Evolutionary conservation across 2,113 vertebrate species (phyloP).

Genomic region (Macroglossus sobrinus): DNA sequence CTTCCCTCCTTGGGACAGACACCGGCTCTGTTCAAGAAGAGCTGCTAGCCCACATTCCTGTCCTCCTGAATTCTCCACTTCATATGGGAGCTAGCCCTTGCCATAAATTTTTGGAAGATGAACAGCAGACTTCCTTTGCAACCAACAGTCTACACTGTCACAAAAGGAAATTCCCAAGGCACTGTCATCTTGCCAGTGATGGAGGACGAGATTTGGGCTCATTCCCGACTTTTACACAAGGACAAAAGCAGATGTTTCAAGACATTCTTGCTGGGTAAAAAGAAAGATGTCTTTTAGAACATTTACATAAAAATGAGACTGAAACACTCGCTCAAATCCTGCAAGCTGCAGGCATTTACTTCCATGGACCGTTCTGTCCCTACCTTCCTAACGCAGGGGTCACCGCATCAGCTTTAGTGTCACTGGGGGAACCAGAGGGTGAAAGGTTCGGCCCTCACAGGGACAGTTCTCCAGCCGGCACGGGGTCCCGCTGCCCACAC

Average conservation of each 20-base stretch:
- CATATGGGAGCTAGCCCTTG: background rate
- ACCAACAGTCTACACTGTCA: background rate
- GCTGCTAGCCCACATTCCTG: background rate
- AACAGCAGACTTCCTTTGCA: background rate
- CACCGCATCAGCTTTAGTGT: rapidly evolving
- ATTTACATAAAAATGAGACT: background rate
- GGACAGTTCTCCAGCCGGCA: background rate
- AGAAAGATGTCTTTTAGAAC: background rate
- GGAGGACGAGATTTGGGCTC: background rate
- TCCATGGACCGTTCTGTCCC: background rate
- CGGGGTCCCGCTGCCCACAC: background rate
- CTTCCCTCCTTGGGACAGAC: background rate
- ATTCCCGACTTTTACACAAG: background rate
- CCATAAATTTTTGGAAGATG: background rate
- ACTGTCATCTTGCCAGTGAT: background rate
- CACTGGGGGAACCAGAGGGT: rapidly evolving
- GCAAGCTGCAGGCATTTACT: background rate
- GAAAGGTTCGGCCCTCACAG: rapidly evolving
- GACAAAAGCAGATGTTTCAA: conserved; percentile 37
- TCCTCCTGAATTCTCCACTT: background rate
- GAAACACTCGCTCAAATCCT: background rate
- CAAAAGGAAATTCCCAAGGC: background rate
- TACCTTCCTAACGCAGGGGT: rapidly evolving
- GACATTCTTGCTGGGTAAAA: background rate
- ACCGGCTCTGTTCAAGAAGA: background rate